A percentile compares a stretch with the other conserved stretches of the same genome.
Evolutionary conservation across 2,113 vertebrate species (phyloP).

Genomic region (Phalacrocorax brasilianus): DNA sequence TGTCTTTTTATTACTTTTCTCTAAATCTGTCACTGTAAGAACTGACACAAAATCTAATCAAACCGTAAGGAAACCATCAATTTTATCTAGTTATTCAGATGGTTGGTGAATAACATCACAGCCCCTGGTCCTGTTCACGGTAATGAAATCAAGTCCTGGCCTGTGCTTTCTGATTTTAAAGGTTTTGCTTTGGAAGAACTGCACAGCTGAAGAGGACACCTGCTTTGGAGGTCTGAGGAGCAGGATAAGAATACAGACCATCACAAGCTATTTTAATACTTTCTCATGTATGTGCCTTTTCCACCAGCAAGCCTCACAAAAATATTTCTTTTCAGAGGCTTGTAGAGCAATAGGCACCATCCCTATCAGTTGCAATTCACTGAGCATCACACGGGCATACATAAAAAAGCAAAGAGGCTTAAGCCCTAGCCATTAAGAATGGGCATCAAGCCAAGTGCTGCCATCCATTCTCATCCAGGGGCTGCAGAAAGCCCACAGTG

Average conservation of each 20-base stretch:
- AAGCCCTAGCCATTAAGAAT: not conserved
- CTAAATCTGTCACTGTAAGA: constrained; percentile 57
- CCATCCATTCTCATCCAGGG: not conserved
- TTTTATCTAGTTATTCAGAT: constrained; percentile 67
- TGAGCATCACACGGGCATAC: fast-evolving
- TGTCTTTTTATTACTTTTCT: constrained; percentile 67
- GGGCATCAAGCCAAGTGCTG: not conserved
- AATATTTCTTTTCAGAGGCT: not conserved
- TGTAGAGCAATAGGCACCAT: not conserved
- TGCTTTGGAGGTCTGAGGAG: not conserved
- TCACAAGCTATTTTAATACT: not conserved
- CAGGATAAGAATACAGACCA: not conserved
- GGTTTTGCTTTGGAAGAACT: constrained; percentile 23
- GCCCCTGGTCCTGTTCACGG: constrained; percentile 13
- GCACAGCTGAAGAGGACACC: not conserved
- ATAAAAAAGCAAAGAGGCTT: not conserved
- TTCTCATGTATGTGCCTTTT: not conserved
- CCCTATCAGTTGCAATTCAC: not conserved
- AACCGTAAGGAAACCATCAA: constrained; percentile 56
- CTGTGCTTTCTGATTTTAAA: not conserved
- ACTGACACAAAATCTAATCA: constrained; percentile 71
- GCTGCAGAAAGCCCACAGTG: not conserved
- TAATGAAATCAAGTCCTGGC: constrained; percentile 48
- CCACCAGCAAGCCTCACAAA: not conserved
- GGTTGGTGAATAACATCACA: constrained; percentile 48